A percentile compares a stretch with the other conserved stretches of the same genome.
Conservation (phyloP, 2,113 vertebrate species). For the Hypomesus transpacificus region DNA sequence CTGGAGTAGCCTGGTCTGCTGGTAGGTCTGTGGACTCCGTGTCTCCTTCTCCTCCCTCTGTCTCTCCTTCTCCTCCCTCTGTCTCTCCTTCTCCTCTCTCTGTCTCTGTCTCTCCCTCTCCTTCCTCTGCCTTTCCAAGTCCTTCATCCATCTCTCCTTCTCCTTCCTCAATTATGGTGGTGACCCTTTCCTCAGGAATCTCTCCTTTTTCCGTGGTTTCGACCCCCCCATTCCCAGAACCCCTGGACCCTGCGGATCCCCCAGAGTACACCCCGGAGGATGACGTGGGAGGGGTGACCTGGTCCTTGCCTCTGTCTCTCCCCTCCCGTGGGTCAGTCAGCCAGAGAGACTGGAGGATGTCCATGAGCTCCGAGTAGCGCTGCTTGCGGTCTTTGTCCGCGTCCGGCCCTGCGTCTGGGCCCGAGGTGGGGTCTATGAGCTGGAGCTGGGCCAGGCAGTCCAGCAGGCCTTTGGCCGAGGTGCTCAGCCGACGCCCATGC, state of each 20-base stretch:
- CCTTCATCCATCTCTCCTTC: conserved; percentile 2
- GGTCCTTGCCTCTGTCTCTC: conserved; percentile 34
- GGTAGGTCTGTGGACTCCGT: background rate
- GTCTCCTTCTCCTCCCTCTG: conserved; percentile 17
- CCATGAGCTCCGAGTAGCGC: conserved; percentile 71
- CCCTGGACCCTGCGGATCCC: conserved; percentile 78
- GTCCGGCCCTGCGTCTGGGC: conserved; percentile 16
- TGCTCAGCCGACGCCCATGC: conserved; percentile 75
- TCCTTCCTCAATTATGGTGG: conserved; percentile 4
- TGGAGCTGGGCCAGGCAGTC: conserved; percentile 79
- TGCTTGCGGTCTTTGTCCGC: conserved; percentile 42
- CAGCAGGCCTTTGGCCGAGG: conserved; percentile 73
- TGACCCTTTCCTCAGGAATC: background rate
- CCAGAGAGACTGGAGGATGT: conserved; percentile 79
- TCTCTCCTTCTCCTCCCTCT: conserved; percentile 31
- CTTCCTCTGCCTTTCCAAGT: conserved; percentile 7
- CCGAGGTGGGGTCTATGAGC: conserved; percentile 70
- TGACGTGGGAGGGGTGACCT: conserved; percentile 70
- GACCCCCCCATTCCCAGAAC: conserved; percentile 32
- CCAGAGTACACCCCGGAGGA: conserved; percentile 83
- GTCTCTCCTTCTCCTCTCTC: background rate
- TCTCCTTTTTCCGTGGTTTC: background rate
- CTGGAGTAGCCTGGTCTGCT: conserved; percentile 3
- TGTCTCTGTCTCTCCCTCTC: conserved; percentile 24
- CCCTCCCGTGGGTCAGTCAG: conserved; percentile 40